phyloP scores from a whole-genome alignment of 2,888 invertebrate species.

The Branchellion lobata region DNA sequence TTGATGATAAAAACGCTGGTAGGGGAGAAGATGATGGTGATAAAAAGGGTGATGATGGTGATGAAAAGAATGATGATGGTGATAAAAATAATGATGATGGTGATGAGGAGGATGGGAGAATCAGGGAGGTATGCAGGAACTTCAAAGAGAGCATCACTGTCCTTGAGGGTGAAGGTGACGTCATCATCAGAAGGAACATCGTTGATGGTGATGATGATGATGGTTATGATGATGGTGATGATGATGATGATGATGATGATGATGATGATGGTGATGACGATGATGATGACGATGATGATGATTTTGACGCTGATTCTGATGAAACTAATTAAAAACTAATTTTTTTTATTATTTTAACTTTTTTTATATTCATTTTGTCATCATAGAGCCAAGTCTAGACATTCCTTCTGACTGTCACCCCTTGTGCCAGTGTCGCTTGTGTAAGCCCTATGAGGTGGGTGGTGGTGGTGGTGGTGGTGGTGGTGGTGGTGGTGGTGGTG shows the following conservation, averaged over 20 bases:
- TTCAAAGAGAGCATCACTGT: background rate
- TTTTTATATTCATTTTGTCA: too few relatives aligned
- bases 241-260: background rate
- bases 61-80: background rate
- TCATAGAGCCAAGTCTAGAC: too few relatives aligned
- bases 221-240: background rate
- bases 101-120: background rate
- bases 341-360: too few relatives aligned
- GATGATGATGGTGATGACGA: background rate
- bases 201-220: constrained; percentile 11
- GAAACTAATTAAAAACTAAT: too few relatives aligned
- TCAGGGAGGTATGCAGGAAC: background rate
- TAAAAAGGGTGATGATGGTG: background rate
- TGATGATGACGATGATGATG: background rate
- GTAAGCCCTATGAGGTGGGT: background rate
- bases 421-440: background rate
- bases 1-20: background rate
- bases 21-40: background rate
- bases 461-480: too few relatives aligned
- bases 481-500: too few relatives aligned
- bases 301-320: background rate
- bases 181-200: background rate
- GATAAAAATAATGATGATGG: constrained; percentile 4
- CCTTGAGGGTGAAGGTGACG: background rate
- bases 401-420: too few relatives aligned